A percentile compares a stretch with the other conserved stretches of the same genome.
These are phyloP conservation scores for Chiridota heheva DNA, from an alignment of 35 echinoderm and acorn worm genomes.

Conservation along the genomic window DNA sequence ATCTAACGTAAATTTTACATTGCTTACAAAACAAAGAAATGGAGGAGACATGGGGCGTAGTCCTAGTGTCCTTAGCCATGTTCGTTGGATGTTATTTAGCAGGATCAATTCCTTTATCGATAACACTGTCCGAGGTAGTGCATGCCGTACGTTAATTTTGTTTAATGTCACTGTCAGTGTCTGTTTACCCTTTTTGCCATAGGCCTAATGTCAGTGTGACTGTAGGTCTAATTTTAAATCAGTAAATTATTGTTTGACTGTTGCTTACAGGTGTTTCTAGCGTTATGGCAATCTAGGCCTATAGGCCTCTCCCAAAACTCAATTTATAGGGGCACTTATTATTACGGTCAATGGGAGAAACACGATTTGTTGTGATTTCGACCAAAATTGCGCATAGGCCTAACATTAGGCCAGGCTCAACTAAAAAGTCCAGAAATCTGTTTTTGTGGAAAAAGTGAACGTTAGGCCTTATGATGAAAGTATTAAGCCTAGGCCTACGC, in stretches of 20 bases:
- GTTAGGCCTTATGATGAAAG: no score
- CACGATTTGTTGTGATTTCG: background rate
- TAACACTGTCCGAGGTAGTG: slow-evolving; percentile 85
- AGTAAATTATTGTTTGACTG: background rate
- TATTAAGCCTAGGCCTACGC: no score
- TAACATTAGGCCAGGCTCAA: no score
- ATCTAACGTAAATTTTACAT: no score
- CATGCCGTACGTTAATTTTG: background rate
- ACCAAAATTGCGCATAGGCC: no score
- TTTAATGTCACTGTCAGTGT: background rate
- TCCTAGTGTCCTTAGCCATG: slow-evolving; percentile 87
- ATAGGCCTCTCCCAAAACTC: background rate
- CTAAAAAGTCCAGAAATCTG: no score
- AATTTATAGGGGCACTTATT: no score
- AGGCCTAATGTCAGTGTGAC: background rate
- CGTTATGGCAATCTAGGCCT: no score
- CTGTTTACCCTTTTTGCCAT: background rate
- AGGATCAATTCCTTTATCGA: slow-evolving; percentile 81
- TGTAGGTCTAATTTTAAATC: background rate
- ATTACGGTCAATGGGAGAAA: no score
- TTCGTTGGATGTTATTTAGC: slow-evolving; percentile 90
- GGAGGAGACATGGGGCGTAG: slow-evolving; percentile 79
- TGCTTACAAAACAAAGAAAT: slow-evolving; percentile 36
- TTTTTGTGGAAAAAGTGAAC: no score
- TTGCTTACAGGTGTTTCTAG: no score